Percentiles rank a stretch among this genome's conserved stretches.
Evolutionary conservation across 2,797 vertebrate genomes (phyloP).

Genomic region (Sebastes iracundus): DNA sequence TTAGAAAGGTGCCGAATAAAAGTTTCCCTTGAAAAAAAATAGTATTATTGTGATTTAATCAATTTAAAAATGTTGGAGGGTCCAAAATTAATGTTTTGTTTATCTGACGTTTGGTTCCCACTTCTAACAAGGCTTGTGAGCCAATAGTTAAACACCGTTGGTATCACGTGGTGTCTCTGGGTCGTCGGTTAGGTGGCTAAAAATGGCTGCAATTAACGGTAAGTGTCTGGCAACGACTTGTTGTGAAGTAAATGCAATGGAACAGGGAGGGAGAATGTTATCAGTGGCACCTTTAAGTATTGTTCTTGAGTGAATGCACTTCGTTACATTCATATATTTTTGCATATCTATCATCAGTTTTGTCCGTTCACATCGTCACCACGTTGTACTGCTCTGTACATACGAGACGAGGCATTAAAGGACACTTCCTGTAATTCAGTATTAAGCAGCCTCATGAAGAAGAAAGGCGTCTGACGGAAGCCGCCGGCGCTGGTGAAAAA

Average conservation of each 20-base stretch:
- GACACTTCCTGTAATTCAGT: slow-evolving; percentile 32
- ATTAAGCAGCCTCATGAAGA: slow-evolving; percentile 40
- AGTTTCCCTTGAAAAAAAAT: rapidly evolving
- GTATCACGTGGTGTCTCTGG: too few relatives aligned
- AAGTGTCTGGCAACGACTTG: too few relatives aligned
- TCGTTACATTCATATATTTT: rapidly evolving
- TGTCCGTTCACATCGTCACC: not conserved
- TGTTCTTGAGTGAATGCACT: not conserved
- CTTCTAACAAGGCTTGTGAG: too few relatives aligned
- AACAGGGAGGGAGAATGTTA: rapidly evolving
- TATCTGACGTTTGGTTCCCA: too few relatives aligned
- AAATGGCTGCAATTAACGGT: too few relatives aligned
- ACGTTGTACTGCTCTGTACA: slow-evolving; percentile 5
- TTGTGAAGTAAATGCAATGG: too few relatives aligned
- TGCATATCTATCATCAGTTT: not conserved
- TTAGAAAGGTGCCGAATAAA: too few relatives aligned
- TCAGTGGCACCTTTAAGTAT: rapidly evolving
- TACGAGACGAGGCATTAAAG: not conserved
- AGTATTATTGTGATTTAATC: rapidly evolving
- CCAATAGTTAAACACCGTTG: too few relatives aligned
- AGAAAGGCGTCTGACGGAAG: slow-evolving; percentile 34
- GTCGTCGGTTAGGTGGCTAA: rapidly evolving
- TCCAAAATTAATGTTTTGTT: too few relatives aligned
- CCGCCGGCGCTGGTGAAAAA: slow-evolving; percentile 16
- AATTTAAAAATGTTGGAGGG: rapidly evolving